phyloP scores from a whole-genome alignment of 2,113 vertebrate genomes.

The Cephalopholis sonnerati region DNA sequence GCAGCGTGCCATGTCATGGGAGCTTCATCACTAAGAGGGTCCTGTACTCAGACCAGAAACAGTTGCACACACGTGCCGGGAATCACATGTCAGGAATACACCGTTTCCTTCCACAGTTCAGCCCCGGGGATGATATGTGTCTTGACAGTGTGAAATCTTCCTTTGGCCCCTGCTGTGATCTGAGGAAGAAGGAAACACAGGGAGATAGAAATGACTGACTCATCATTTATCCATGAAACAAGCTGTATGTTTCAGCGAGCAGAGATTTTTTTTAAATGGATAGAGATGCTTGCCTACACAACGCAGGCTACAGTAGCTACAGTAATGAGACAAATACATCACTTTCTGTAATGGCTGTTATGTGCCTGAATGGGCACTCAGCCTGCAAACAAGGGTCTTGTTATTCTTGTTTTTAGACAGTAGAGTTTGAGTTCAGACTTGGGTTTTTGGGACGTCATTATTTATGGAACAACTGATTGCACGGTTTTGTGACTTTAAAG shows the following conservation, averaged over 20 bases:
- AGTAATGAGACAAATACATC: slow-evolving; percentile 29
- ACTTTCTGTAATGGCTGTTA: slow-evolving; percentile 7
- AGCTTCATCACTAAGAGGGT: slow-evolving; percentile 20
- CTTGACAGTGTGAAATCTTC: slow-evolving; percentile 22
- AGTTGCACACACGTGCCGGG: neutral
- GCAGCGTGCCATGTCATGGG: slow-evolving; percentile 7
- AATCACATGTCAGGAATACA: slow-evolving; percentile 9
- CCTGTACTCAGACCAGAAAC: neutral
- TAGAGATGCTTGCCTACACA: slow-evolving; percentile 33
- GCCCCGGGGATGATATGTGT: slow-evolving; percentile 5
- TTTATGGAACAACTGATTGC: neutral
- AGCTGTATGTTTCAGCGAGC: slow-evolving; percentile 38
- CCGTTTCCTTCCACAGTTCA: slow-evolving; percentile 55
- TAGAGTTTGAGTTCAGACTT: neutral
- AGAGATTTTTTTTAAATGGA: slow-evolving; percentile 57
- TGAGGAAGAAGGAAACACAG: slow-evolving; percentile 7
- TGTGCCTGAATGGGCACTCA: slow-evolving; percentile 27
- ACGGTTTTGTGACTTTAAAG: neutral
- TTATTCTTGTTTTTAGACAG: neutral
- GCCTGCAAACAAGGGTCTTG: neutral
- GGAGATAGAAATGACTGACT: slow-evolving; percentile 15
- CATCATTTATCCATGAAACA: slow-evolving; percentile 63
- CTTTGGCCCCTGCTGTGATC: slow-evolving; percentile 15
- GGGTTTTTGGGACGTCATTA: neutral
- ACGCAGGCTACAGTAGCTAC: slow-evolving; percentile 15